phyloP scores from a whole-genome alignment of 2,797 vertebrate genomes.

The Channa striata region DNA sequence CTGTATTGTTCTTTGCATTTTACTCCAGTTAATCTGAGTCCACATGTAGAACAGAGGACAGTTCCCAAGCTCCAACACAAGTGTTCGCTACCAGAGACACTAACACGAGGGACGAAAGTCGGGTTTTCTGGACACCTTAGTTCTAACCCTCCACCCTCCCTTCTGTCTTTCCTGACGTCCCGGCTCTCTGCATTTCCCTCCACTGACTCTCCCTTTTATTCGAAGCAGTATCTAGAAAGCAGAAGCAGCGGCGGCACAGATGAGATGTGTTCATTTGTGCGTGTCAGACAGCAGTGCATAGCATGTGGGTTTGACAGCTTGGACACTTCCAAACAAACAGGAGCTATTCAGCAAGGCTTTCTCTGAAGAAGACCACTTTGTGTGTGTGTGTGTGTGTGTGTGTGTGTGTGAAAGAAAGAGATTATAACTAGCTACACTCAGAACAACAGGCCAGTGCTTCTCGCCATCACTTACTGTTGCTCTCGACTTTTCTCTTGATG shows the following conservation, averaged over 20 bases:
- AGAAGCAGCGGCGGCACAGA: conserved; percentile 53
- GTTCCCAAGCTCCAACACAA: conserved; percentile 37
- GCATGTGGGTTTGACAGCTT: conserved; percentile 72
- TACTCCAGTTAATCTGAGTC: conserved; percentile 40
- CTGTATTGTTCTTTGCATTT: conserved; percentile 15
- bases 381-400: conserved; percentile 16
- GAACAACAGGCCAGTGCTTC: conserved; percentile 43
- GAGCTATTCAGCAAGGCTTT: conserved; percentile 56
- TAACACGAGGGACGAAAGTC: conserved; percentile 50
- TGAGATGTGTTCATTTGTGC: conserved; percentile 81
- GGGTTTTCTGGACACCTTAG: conserved; percentile 36
- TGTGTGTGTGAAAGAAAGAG: conserved; percentile 16
- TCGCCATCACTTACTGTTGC: conserved; percentile 27
- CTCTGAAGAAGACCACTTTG: conserved; percentile 26
- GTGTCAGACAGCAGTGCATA: conserved; percentile 73
- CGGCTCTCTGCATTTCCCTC: conserved; percentile 34
- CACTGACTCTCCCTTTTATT: conserved; percentile 54
- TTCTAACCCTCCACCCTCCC: conserved; percentile 12
- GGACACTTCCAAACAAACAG: conserved; percentile 74
- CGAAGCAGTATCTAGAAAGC: conserved; percentile 53
- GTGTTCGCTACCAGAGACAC: conserved; percentile 33
- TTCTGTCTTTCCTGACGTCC: conserved; percentile 10
- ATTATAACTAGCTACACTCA: conserved; percentile 27
- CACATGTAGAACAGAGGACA: conserved; percentile 8
- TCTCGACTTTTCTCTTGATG: conserved; percentile 25